Percentiles rank a stretch among this genome's conserved stretches.
phyloP scores from a whole-genome alignment of 2,888 invertebrate species.

The Campoplex capitator region DNA sequence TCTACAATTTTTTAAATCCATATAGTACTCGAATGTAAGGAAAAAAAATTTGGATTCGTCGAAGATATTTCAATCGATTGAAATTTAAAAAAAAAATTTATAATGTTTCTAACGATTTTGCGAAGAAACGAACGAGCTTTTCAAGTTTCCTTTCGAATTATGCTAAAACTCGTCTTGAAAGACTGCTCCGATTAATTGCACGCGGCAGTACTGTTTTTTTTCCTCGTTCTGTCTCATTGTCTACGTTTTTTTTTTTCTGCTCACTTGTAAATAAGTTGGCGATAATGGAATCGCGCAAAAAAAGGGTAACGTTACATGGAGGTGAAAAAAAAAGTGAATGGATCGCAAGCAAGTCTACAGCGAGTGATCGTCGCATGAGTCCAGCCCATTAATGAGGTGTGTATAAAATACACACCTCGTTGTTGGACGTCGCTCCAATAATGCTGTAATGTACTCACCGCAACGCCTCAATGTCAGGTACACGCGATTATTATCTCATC shows the following conservation, averaged over 20 bases:
- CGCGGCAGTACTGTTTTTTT: constrained; percentile 5
- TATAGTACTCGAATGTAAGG: not conserved
- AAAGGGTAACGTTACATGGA: constrained; percentile 38
- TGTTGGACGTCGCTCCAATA: not conserved
- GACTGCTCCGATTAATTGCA: constrained; percentile 9
- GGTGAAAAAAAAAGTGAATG: constrained; percentile 50
- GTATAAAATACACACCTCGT: constrained; percentile 30
- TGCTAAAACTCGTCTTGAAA: not conserved
- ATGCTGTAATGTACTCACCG: constrained; percentile 17
- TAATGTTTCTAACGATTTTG: not conserved
- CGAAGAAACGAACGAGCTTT: not conserved
- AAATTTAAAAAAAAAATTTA: not conserved
- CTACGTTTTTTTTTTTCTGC: constrained; percentile 24
- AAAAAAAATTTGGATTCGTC: not conserved
- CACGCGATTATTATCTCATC: constrained; percentile 52
- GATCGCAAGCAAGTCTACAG: constrained; percentile 50
- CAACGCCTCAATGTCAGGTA: constrained; percentile 58
- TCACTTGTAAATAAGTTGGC: constrained; percentile 11
- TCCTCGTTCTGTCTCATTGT: constrained; percentile 22
- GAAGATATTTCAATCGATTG: not conserved
- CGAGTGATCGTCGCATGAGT: constrained; percentile 59
- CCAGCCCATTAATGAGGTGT: constrained; percentile 57
- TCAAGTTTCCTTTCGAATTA: not conserved
- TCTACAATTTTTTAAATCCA: not conserved
- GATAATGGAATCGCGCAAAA: constrained; percentile 27